A percentile compares a stretch with the other conserved stretches of the same genome.
Conservation (phyloP, 2,113 vertebrate genomes). For the Istiophorus platypterus region DNA sequence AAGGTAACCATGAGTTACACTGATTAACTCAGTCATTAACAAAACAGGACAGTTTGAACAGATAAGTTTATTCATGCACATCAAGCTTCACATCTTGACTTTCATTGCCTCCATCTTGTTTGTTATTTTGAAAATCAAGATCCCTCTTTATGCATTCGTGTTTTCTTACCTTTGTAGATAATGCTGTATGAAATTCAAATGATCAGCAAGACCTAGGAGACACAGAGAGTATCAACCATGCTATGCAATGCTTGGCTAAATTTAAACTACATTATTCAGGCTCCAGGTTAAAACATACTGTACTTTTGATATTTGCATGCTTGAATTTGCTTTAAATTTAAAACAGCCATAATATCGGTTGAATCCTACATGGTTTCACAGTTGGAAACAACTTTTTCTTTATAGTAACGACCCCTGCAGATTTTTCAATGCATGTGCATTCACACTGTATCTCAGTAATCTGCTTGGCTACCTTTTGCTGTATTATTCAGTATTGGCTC, state of each 20-base stretch:
- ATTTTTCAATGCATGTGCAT: conserved; percentile 36
- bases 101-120: neutral
- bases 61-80: neutral
- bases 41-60: neutral
- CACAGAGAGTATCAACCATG: conserved; percentile 1
- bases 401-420: conserved; percentile 11
- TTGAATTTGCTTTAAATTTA: conserved; percentile 25
- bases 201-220: conserved; percentile 30
- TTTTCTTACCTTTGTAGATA: conserved; percentile 1
- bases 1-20: neutral
- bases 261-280: conserved; percentile 24
- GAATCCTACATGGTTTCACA: conserved; percentile 25
- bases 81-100: neutral
- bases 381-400: conserved; percentile 33
- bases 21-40: neutral
- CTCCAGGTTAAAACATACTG: neutral
- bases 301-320: conserved; percentile 28
- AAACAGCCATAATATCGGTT: conserved; percentile 2
- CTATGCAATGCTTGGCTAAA: neutral
- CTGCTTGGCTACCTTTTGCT: conserved; percentile 25
- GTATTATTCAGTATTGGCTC: conserved; percentile 41
- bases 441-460: conserved; percentile 39
- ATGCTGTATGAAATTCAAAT: conserved; percentile 55
- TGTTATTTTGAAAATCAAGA: neutral
- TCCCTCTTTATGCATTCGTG: neutral